Conservation (phyloP, 2,113 vertebrate species). For the Dinomys branickii region DNA sequence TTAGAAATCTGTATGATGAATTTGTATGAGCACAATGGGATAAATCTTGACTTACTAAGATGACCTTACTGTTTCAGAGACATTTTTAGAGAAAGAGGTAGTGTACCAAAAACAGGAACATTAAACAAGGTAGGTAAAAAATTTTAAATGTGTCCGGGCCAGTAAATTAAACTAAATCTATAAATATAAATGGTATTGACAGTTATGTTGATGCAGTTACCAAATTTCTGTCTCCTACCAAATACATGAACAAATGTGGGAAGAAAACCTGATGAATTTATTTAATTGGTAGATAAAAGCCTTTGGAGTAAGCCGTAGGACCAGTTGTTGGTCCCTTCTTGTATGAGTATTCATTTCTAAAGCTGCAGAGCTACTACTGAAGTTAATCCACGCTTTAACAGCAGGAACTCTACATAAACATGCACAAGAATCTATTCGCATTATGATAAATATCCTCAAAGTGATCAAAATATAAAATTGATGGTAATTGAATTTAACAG, state of each 20-base stretch:
- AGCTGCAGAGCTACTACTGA: background rate
- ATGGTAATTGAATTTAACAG: background rate
- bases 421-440: accelerated
- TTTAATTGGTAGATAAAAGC: background rate
- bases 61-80: constrained; percentile 55
- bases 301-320: background rate
- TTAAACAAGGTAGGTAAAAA: constrained; percentile 43
- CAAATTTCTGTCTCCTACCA: constrained; percentile 23
- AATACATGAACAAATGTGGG: background rate
- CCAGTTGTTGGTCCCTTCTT: background rate
- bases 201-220: background rate
- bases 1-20: constrained; percentile 33
- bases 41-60: constrained; percentile 47
- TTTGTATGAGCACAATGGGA: constrained; percentile 31
- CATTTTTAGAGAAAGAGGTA: constrained; percentile 39
- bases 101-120: background rate
- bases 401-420: background rate
- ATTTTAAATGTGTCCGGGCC: constrained; percentile 4
- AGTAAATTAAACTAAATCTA: constrained; percentile 32
- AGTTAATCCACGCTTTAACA: background rate
- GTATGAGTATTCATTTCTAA: constrained; percentile 3
- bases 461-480: background rate
- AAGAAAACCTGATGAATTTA: constrained; percentile 5
- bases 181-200: background rate
- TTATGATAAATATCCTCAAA: background rate